These are phyloP conservation scores for Hoplostethus atlanticus DNA, from an alignment of 2,797 vertebrate genomes.

Conservation along the genomic window DNA sequence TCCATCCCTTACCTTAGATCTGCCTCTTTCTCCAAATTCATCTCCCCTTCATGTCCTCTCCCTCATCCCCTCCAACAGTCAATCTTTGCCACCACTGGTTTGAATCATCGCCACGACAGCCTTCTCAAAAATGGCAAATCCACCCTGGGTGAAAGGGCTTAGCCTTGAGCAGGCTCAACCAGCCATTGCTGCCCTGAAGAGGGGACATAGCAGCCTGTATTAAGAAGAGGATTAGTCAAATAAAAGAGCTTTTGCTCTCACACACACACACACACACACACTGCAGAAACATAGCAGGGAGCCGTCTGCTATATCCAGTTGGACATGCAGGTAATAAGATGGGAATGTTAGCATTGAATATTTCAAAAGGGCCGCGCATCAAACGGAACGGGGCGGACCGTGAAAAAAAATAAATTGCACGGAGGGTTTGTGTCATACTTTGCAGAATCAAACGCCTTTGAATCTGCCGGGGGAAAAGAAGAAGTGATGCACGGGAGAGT, in stretches of 20 bases:
- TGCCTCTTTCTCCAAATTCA: conserved; percentile 11
- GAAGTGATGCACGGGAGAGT: conserved; percentile 39
- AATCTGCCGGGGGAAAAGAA: conserved; percentile 33
- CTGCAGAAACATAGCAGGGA: conserved; percentile 37
- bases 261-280: conserved; percentile 18
- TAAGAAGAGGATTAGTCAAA: conserved; percentile 71
- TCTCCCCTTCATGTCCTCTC: conserved; percentile 35
- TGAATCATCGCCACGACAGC: conserved; percentile 37
- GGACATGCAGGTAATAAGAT: conserved; percentile 72
- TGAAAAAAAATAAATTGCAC: conserved; percentile 1
- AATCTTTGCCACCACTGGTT: conserved; percentile 20
- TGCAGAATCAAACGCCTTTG: conserved; percentile 55
- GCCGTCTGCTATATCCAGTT: conserved; percentile 37
- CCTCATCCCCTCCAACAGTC: conserved; percentile 38
- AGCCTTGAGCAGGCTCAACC: conserved; percentile 45
- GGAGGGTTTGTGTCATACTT: conserved; percentile 33
- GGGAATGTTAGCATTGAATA: conserved; percentile 65
- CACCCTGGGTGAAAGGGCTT: conserved; percentile 49
- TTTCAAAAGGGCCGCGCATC: conserved; percentile 70
- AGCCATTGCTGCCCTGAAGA: conserved; percentile 35
- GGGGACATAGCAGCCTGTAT: conserved; percentile 40
- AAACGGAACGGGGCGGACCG: conserved; percentile 47
- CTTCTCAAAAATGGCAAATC: conserved; percentile 55
- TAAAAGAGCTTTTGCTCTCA: conserved; percentile 45
- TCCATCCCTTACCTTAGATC: conserved; percentile 27